Base-by-base conservation (phyloP, 2,888 invertebrate genomes). In the Rotaria socialis region DNA sequence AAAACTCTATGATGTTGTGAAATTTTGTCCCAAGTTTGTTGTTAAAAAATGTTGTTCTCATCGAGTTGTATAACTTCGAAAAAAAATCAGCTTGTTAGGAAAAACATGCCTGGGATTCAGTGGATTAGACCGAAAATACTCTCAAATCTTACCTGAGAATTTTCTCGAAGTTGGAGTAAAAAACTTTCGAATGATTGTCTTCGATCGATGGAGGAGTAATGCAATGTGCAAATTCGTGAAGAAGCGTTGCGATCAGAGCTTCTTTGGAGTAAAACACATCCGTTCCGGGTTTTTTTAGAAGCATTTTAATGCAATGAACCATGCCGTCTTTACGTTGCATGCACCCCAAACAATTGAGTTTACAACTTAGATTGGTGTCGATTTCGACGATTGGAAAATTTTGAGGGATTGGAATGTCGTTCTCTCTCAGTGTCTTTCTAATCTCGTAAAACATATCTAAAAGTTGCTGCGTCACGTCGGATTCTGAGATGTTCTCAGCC, bases 161-260 rank as follows among this genome's bases (percentile, higher is more conserved):
- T 75, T 75, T 75, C 75, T 75, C 75, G 75, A 75, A 75, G 75
- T 75, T 75, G 43, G 75, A 75, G 47, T 75, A 75, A 75, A 75
- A 75, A 75, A 75, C 24, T 22, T 41, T 24, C 75, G 75, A 75
- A 75, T 75, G 75, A 47, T 75, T 43, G 75, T 75, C 75, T 75
- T 75, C 75, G 75, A 75, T 75, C 24, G 75, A 43, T 47, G 75
- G 75, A 75, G 75, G 43, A 75, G 75, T 75, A 75, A 75, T 75
- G 22, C 75, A 75, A 75, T 75, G 75, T 75, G 43, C 75, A 75
- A 75, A 75, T 47, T 75, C 75, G 43, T 75, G 75, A 75, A 75
- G 75, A 75, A 75, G 75, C 75, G 75, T 43, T 75, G 75, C 75
- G 75, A 75, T 75, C 41, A 75, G 75, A 75, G 75, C 75, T 75